phyloP scores from a whole-genome alignment of 2,113 vertebrate genomes.

The Antigone vipio region DNA sequence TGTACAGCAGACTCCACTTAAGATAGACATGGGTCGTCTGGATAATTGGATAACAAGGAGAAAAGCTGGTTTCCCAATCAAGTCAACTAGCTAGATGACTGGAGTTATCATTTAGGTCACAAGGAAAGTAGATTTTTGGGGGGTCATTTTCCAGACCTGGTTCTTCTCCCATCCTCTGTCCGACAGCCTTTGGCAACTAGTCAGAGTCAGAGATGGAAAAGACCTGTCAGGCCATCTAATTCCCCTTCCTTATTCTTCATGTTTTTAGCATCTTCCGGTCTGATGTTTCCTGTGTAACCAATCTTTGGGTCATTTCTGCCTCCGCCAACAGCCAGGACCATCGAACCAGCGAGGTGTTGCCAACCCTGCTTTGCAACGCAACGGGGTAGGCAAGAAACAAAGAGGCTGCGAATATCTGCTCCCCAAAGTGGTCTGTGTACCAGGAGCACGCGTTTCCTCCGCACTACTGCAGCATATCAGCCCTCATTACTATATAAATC shows the following conservation, averaged over 20 bases:
- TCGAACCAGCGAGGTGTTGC: accelerated
- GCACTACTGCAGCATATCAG: neutral
- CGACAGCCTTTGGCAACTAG: neutral
- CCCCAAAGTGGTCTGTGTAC: neutral
- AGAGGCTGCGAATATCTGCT: neutral
- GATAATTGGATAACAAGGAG: slow-evolving; percentile 22
- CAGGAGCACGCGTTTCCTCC: neutral
- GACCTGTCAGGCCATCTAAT: neutral
- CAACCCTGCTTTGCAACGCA: neutral
- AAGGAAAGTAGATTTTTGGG: slow-evolving; percentile 32
- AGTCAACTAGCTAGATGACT: slow-evolving; percentile 35
- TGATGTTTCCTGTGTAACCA: neutral
- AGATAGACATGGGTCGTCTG: slow-evolving; percentile 38
- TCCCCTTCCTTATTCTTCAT: neutral
- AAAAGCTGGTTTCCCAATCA: slow-evolving; percentile 47
- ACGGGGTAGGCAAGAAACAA: neutral
- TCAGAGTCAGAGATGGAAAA: neutral
- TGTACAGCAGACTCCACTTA: slow-evolving; percentile 46
- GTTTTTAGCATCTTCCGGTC: neutral
- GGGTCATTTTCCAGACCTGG: neutral
- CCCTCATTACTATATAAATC: slow-evolving; percentile 19
- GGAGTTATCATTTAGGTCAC: slow-evolving; percentile 43
- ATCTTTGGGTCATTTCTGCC: neutral
- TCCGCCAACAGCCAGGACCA: neutral
- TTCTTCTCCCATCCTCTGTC: slow-evolving; percentile 18